phyloP scores from a whole-genome alignment of 2,888 invertebrate species.

The Drosophila kanekoi region DNA sequence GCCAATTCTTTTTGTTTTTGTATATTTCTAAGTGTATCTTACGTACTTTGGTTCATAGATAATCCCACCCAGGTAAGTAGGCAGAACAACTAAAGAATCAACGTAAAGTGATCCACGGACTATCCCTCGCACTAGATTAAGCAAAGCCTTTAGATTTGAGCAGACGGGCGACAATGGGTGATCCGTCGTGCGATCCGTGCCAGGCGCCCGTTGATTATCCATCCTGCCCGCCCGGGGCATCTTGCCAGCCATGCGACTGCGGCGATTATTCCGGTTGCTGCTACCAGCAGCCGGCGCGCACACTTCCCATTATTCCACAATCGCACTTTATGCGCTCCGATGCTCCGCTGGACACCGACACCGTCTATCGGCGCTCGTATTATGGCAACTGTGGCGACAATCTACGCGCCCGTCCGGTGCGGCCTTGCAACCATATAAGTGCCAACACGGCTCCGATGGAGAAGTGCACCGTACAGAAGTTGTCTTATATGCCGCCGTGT shows the following conservation, averaged over 20 bases:
- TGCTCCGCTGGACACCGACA: slow-evolving; percentile 87
- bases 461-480: slow-evolving; percentile 86
- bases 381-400: slow-evolving; percentile 86
- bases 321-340: slow-evolving; percentile 86
- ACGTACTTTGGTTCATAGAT: background rate
- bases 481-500: slow-evolving; percentile 83
- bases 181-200: slow-evolving; percentile 62
- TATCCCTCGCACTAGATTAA: too few species aligned
- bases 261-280: slow-evolving; percentile 80
- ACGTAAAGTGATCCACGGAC: too few species aligned
- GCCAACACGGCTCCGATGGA: slow-evolving; percentile 85
- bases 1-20: slow-evolving; percentile 16
- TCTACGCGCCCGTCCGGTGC: slow-evolving; percentile 84
- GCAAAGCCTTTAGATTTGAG: background rate
- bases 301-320: slow-evolving; percentile 77
- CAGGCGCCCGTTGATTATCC: slow-evolving; percentile 66
- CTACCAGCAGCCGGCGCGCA: slow-evolving; percentile 83
- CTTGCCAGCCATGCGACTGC: slow-evolving; percentile 72
- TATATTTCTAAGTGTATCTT: background rate
- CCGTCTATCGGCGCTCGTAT: slow-evolving; percentile 89
- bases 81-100: background rate
- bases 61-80: slow-evolving; percentile 8
- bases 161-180: slow-evolving; percentile 33
- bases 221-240: slow-evolving; percentile 65
- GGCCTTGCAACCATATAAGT: slow-evolving; percentile 85